Percentiles rank a stretch among this genome's conserved stretches.
These are phyloP conservation scores for Piaya cayana DNA, from an alignment of 2,113 vertebrate species.

Conservation along the genomic window DNA sequence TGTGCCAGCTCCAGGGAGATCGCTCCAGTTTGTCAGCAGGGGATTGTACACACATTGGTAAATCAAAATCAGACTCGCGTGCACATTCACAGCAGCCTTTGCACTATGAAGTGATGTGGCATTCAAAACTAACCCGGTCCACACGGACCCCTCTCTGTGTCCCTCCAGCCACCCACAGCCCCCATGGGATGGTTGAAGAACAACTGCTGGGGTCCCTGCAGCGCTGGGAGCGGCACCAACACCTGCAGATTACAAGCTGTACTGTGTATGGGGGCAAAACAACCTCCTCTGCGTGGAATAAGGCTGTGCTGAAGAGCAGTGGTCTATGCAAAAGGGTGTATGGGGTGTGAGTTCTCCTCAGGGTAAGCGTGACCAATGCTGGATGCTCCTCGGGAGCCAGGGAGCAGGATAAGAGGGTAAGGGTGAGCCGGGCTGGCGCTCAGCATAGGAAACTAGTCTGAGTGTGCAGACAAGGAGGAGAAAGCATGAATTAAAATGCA, in stretches of 20 bases:
- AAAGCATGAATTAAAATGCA: not conserved
- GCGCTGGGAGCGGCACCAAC: not conserved
- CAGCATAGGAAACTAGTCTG: rapidly evolving
- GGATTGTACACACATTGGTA: not conserved
- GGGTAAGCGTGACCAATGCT: rapidly evolving
- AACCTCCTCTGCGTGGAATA: not conserved
- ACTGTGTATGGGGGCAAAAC: not conserved
- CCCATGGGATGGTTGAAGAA: rapidly evolving
- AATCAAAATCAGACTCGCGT: not conserved
- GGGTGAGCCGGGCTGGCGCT: not conserved
- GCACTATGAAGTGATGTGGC: not conserved
- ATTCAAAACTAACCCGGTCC: not conserved
- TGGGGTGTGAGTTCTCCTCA: not conserved
- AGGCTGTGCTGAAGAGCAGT: rapidly evolving
- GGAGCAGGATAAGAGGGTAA: not conserved
- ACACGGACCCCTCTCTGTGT: rapidly evolving
- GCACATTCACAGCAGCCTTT: not conserved
- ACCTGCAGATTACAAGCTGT: not conserved
- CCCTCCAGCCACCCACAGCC: not conserved
- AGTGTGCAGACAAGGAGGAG: not conserved
- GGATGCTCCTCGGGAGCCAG: rapidly evolving
- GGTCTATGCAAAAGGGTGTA: not conserved
- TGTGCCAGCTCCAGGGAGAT: not conserved
- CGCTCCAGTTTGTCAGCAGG: not conserved
- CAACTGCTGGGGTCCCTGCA: rapidly evolving